These are phyloP conservation scores for Hycleus cichorii DNA, from an alignment of 1,140 invertebrate species.

Conservation along the genomic window DNA sequence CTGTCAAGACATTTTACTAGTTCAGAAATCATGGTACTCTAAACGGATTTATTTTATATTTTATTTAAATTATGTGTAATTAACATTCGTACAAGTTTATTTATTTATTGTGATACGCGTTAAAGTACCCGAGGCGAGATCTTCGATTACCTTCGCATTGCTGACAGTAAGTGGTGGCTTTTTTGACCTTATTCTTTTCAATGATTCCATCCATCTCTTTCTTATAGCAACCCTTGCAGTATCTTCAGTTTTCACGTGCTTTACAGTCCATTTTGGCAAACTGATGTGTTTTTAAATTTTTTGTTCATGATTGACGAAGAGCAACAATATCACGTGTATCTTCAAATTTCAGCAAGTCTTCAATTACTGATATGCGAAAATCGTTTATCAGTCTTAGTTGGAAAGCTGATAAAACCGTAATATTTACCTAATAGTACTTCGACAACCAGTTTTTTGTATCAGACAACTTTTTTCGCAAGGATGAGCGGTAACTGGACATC, in stretches of 20 bases:
- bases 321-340: neutral
- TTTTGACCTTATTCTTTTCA: neutral
- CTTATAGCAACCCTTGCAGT: neutral
- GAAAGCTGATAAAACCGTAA: too few relatives aligned
- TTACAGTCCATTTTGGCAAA: neutral
- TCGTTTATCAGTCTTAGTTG: neutral
- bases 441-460: slow-evolving; percentile 40
- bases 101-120: neutral
- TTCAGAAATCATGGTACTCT: too few relatives aligned
- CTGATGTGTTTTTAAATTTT: neutral
- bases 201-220: neutral
- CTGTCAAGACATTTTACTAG: too few relatives aligned
- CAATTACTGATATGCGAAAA: slow-evolving; percentile 1
- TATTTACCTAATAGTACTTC: slow-evolving; percentile 13
- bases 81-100: neutral
- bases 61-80: neutral
- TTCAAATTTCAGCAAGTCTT: neutral
- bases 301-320: neutral
- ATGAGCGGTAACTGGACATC: slow-evolving; percentile 16
- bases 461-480: slow-evolving; percentile 19
- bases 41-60: too few relatives aligned
- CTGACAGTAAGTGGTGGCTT: neutral
- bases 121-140: neutral
- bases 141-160: neutral
- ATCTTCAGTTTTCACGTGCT: neutral